Conservation (phyloP, 2,797 vertebrate genomes). For the Anas acuta region DNA sequence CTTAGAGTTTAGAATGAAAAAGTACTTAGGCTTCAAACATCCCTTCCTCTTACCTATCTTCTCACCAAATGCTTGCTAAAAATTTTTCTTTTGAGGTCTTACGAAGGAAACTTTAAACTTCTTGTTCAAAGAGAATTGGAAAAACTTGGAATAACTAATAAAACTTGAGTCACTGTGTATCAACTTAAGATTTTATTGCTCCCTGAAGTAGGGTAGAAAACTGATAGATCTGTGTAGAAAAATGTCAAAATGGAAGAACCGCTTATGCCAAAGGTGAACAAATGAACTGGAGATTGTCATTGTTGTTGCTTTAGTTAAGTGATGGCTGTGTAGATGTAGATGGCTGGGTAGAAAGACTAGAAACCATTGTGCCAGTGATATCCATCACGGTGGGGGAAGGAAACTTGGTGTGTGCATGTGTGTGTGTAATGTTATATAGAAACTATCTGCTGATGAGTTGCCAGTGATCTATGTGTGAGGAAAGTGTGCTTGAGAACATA, state of each 20-base stretch:
- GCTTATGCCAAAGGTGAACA: not conserved
- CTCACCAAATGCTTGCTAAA: not conserved
- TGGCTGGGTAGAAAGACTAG: not conserved
- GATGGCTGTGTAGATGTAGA: not conserved
- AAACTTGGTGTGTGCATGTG: not conserved
- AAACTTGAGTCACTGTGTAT: rapidly evolving
- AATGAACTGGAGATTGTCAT: not conserved
- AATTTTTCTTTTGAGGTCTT: not conserved
- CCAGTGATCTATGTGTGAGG: not conserved
- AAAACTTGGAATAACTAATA: not conserved
- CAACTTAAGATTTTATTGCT: not conserved
- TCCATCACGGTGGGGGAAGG: not conserved
- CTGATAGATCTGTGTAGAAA: not conserved
- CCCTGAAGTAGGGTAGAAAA: not conserved
- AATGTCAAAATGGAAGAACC: not conserved
- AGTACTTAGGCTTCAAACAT: not conserved
- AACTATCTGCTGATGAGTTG: not conserved
- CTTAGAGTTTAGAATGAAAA: not conserved
- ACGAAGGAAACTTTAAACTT: not conserved
- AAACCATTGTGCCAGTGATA: not conserved
- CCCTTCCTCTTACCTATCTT: not conserved
- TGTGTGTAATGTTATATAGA: rapidly evolving
- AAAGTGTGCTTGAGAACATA: not conserved
- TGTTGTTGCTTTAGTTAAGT: not conserved
- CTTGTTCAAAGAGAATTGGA: not conserved